Base-by-base conservation (phyloP, 2,113 vertebrate genomes). In the Columba livia region DNA sequence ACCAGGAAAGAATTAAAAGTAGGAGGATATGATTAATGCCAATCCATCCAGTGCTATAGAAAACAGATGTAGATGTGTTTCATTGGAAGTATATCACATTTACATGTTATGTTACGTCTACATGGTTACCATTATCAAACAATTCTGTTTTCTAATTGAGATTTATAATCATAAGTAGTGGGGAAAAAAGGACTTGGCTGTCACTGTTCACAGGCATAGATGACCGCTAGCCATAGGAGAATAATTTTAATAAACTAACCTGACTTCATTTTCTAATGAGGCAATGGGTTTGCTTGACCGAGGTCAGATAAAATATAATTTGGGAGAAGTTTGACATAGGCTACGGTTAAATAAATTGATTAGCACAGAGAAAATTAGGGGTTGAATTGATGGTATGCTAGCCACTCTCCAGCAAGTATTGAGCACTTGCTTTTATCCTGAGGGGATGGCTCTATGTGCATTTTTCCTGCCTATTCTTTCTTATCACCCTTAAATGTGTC, bases 1-100 rank as follows among this genome's bases (percentile, higher is more conserved):
- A 95, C 75, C 56, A 78, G 84, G 60, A 89, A 85, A n/a, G 72
- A 95, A 95, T 96, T 95, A 93, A 84, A 91, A 90, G 38, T 85
- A 62, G 88, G 93, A 94, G 87, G 65, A 78, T 90, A 60, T 96
- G 92, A 95, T 94, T 95, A 96, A 96, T 88, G 85, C 69, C 67
- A 88, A 66, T 93, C 54, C 58, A 60, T 0, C 0, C 34, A 78
- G 53, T 79, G 38, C 81, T 91, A 67, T 67, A 87, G 77, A 91
- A 93, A 96, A 94, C 78, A 95, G 77, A 92, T 94, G 95, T 48
- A 71, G 47, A 73, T 93, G 34, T 70, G 47, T 92, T 93, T 90
- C 51, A 56, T 56, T 88, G 77, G 32, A 74, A 60, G 36, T 80
- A 53, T 86, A 81, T 84, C 79, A 71, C 5, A 0, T 66, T 90